phyloP scores from a whole-genome alignment of 2,888 invertebrate genomes.

The Quadroppia sp. region DNA sequence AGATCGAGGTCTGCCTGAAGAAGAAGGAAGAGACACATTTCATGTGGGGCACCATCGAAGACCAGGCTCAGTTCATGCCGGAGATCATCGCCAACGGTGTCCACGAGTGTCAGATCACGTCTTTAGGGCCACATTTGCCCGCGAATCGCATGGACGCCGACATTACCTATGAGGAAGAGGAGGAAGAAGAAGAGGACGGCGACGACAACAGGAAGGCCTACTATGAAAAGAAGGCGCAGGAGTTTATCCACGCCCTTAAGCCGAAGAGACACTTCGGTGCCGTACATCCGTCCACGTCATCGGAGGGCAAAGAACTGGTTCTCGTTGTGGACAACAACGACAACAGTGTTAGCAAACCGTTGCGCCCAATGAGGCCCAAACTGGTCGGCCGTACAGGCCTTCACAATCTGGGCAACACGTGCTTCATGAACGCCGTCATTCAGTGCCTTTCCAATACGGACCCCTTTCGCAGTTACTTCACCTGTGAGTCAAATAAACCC shows the following conservation, averaged over 20 bases:
- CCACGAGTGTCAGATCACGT: too few species aligned
- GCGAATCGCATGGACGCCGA: neutral
- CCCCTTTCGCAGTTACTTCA: slow-evolving; percentile 57
- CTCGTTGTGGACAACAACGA: neutral
- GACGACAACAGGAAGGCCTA: too few species aligned
- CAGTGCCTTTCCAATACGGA: slow-evolving; percentile 57
- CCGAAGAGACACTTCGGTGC: neutral
- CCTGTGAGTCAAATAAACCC: slow-evolving; percentile 50
- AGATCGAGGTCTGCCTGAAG: too few species aligned
- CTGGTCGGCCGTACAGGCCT: slow-evolving; percentile 55
- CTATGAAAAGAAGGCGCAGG: neutral
- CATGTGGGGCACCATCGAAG: too few species aligned
- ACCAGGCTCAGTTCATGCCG: too few species aligned
- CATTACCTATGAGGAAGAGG: too few species aligned
- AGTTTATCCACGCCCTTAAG: neutral
- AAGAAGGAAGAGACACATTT: neutral
- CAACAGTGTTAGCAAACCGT: neutral
- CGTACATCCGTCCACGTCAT: slow-evolving; percentile 49
- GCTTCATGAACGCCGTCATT: slow-evolving; percentile 58
- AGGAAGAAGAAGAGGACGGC: neutral
- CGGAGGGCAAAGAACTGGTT: slow-evolving; percentile 14
- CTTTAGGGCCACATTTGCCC: too few species aligned
- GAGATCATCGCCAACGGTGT: too few species aligned
- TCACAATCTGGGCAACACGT: slow-evolving; percentile 58
- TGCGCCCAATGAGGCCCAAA: neutral